Conservation (phyloP, 2,113 vertebrate genomes). For the Rhombomys opimus region DNA sequence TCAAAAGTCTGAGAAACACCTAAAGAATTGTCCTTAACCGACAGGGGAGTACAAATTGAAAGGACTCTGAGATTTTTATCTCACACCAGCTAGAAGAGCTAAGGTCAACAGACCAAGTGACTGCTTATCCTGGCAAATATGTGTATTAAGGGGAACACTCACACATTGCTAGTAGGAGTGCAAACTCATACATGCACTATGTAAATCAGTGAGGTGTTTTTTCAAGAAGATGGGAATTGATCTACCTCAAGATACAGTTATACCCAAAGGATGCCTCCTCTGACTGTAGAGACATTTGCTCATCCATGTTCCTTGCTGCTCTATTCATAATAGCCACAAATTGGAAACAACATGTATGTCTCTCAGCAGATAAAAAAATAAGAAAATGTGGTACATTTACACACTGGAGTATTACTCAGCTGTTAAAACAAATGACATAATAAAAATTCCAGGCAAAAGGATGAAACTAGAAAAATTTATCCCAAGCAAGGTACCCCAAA, state of each 20-base stretch:
- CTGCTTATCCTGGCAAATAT: too few species aligned
- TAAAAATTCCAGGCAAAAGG: neutral
- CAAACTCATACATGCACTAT: neutral
- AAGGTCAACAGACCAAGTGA: too few species aligned
- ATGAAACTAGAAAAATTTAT: neutral
- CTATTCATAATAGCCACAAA: neutral
- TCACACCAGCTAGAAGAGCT: too few species aligned
- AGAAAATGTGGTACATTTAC: neutral
- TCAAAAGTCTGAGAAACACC: too few species aligned
- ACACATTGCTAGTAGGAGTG: neutral
- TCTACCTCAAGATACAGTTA: neutral
- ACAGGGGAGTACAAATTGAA: too few species aligned
- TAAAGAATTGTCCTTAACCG: too few species aligned
- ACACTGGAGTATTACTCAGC: neutral
- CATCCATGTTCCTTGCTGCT: neutral
- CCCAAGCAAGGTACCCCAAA: neutral
- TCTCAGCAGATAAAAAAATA: neutral
- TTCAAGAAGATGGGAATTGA: neutral
- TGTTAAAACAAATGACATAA: neutral
- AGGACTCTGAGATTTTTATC: too few species aligned
- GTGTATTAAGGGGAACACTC: neutral
- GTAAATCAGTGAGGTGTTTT: neutral
- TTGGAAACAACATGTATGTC: neutral
- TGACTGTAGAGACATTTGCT: neutral
- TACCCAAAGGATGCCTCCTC: neutral